A percentile compares a stretch with the other conserved stretches of the same genome.
phyloP scores from a whole-genome alignment of 2,888 invertebrate genomes.

The Erebia epiphron region DNA sequence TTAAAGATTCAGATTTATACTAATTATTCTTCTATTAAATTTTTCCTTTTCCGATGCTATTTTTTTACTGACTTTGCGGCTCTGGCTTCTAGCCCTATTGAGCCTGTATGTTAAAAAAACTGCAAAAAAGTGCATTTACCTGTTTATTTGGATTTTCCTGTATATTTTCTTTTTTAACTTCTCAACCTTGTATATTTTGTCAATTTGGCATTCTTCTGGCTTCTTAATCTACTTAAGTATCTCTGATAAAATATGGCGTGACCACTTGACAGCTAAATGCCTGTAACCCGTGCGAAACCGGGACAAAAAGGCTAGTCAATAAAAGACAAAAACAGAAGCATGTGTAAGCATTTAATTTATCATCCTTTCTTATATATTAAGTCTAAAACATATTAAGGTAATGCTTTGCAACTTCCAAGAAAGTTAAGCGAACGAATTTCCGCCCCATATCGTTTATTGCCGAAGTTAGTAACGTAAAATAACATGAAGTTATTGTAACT shows the following conservation, averaged over 20 bases:
- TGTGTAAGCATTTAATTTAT: slow-evolving; percentile 1
- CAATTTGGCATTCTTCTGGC: too few species aligned
- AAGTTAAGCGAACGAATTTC: slow-evolving; percentile 32
- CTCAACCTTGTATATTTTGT: too few species aligned
- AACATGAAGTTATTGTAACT: slow-evolving; percentile 15
- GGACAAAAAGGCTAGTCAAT: neutral
- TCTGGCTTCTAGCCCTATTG: too few species aligned
- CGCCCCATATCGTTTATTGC: slow-evolving; percentile 36
- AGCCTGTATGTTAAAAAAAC: too few species aligned
- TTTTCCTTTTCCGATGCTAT: neutral
- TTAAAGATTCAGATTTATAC: neutral
- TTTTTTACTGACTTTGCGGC: neutral
- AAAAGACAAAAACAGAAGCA: neutral
- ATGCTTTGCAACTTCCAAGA: slow-evolving; percentile 27
- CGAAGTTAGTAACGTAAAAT: slow-evolving; percentile 26
- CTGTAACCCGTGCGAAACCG: neutral
- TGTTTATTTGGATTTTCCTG: neutral
- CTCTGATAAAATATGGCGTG: too few species aligned
- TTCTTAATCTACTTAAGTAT: too few species aligned
- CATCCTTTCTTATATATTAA: slow-evolving; percentile 17
- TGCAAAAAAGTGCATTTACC: too few species aligned
- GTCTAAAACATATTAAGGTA: slow-evolving; percentile 25
- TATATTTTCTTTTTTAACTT: too few species aligned
- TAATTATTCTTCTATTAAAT: neutral
- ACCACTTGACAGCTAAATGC: too few species aligned